These are phyloP conservation scores for Manis javanica DNA, from an alignment of 2,797 vertebrate species.

Conservation along the genomic window DNA sequence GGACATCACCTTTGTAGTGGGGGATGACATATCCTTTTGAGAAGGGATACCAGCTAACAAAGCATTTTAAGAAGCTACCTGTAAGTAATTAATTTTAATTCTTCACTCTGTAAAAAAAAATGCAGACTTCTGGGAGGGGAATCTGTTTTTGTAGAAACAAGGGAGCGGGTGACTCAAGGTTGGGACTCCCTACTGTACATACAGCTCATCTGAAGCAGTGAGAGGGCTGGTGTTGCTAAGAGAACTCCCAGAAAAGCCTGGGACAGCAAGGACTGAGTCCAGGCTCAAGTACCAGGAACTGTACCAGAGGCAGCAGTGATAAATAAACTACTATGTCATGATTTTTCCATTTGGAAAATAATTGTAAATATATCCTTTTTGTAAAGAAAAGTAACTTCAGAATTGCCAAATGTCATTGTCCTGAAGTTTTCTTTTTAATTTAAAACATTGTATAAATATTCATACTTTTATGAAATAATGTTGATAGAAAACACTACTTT, in stretches of 20 bases:
- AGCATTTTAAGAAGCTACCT: neutral
- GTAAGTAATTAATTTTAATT: neutral
- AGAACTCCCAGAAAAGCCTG: neutral
- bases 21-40: neutral
- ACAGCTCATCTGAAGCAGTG: neutral
- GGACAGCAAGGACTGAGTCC: neutral
- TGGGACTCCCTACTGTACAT: neutral
- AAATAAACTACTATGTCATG: neutral
- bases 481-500: neutral
- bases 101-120: neutral
- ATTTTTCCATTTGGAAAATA: neutral
- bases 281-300: neutral
- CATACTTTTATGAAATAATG: neutral
- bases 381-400: neutral
- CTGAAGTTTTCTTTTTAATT: neutral
- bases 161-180: neutral
- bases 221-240: neutral
- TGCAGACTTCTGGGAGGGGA: neutral
- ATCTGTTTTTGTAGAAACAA: neutral
- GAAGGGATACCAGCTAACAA: neutral
- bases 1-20: neutral
- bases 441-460: neutral
- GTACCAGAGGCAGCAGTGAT: neutral
- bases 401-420: neutral
- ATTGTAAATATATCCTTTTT: neutral